A percentile compares a stretch with the other conserved stretches of the same genome.
Evolutionary conservation across 2,888 invertebrate genomes (phyloP).

Genomic region (Erebia aethiops): DNA sequence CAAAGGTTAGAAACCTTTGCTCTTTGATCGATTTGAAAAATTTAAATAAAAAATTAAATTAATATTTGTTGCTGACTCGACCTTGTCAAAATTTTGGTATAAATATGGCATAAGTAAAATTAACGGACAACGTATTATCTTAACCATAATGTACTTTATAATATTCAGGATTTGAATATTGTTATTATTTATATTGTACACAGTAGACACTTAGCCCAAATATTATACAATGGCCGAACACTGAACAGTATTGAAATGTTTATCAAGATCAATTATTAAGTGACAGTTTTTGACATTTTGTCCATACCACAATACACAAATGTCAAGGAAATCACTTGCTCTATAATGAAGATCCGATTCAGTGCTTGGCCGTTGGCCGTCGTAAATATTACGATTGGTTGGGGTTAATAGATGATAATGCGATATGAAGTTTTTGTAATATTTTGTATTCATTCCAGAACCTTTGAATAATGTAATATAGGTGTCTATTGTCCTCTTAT

Average conservation of each 20-base stretch:
- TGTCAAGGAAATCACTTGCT: no score
- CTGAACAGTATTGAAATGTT: no score
- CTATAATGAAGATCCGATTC: no score
- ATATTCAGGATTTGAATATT: constrained; percentile 63
- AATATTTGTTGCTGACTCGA: constrained; percentile 26
- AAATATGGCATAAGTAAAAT: constrained; percentile 14
- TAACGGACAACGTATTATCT: constrained; percentile 22
- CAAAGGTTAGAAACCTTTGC: no score
- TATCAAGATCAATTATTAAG: no score
- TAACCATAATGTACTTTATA: constrained; percentile 42
- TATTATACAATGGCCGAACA: constrained; percentile 14
- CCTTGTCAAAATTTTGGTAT: constrained; percentile 14
- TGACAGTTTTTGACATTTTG: no score
- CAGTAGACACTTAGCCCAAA: constrained; percentile 47
- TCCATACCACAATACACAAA: no score
- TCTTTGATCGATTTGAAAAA: no score
- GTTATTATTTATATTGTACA: constrained; percentile 60
- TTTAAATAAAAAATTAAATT: no score
- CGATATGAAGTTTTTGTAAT: constrained; percentile 63
- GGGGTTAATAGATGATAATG: constrained; percentile 44
- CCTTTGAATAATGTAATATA: constrained; percentile 61
- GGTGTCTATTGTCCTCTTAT: constrained; percentile 74
- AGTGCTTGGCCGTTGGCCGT: background rate
- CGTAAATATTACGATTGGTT: constrained; percentile 18
- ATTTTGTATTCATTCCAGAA: constrained; percentile 77